phyloP scores from a whole-genome alignment of 2,888 invertebrate species.

The Conus canariensis region DNA sequence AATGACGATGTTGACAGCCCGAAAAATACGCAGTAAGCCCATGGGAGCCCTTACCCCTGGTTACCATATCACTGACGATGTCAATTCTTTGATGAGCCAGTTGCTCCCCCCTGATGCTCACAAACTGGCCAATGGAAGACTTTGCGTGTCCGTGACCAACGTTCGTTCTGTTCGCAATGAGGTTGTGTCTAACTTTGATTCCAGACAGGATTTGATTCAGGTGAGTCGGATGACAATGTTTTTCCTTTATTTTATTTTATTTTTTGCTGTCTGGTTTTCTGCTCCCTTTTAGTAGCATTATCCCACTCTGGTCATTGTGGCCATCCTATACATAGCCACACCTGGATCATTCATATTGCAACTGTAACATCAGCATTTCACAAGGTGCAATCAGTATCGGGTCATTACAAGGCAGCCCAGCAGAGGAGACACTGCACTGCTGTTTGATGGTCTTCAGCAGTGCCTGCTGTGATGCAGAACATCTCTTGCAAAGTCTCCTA shows the following conservation, averaged over 20 bases:
- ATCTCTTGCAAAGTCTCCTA: too few relatives aligned
- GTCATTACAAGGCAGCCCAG: too few relatives aligned
- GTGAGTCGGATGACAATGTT: slow-evolving; percentile 79
- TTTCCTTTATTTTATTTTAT: background rate
- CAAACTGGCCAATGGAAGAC: slow-evolving; percentile 89
- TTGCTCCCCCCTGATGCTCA: slow-evolving; percentile 87
- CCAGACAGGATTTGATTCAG: slow-evolving; percentile 95
- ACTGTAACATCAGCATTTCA: too few relatives aligned
- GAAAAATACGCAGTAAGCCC: slow-evolving; percentile 89
- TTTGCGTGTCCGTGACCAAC: slow-evolving; percentile 95
- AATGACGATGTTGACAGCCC: slow-evolving; percentile 91
- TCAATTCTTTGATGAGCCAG: slow-evolving; percentile 90
- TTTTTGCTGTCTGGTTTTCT: too few relatives aligned
- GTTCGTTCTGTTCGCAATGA: slow-evolving; percentile 95
- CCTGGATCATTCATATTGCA: too few relatives aligned
- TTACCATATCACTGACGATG: slow-evolving; percentile 93
- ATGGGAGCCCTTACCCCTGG: slow-evolving; percentile 97
- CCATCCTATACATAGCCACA: too few relatives aligned
- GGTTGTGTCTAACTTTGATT: slow-evolving; percentile 93
- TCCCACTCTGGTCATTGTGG: too few relatives aligned
- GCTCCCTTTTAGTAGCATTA: too few relatives aligned
- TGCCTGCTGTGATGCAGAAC: too few relatives aligned
- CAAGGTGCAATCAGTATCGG: too few relatives aligned
- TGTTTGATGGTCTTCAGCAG: too few relatives aligned
- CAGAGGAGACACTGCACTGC: too few relatives aligned